phyloP scores from a whole-genome alignment of 35 echinoderm and acorn worm species.

The Apostichopus parvimensis region DNA sequence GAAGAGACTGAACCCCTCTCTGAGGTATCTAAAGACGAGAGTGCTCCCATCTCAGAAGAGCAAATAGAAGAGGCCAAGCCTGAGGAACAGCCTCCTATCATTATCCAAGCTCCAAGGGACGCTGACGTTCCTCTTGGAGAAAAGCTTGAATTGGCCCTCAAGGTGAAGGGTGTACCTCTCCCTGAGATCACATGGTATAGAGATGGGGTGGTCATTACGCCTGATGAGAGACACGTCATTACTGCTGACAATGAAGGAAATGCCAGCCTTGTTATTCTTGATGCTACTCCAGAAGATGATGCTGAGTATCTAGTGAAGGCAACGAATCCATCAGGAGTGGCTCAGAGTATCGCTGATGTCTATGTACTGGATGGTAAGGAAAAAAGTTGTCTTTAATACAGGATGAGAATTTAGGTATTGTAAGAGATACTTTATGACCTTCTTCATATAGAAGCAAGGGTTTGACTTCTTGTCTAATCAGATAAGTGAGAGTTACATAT shows the following conservation, averaged over 20 bases:
- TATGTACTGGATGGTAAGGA: constrained; percentile 65
- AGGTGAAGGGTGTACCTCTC: constrained; percentile 72
- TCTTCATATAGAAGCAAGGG: too few species aligned
- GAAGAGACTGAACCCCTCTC: constrained; percentile 60
- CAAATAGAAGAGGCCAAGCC: constrained; percentile 56
- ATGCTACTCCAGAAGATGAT: constrained; percentile 89
- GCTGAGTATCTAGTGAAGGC: constrained; percentile 97
- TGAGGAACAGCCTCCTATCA: constrained; percentile 64
- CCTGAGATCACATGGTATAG: constrained; percentile 90
- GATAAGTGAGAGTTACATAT: too few species aligned
- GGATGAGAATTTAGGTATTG: too few species aligned
- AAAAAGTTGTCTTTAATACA: too few species aligned
- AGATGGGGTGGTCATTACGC: constrained; percentile 79
- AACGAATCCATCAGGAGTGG: constrained; percentile 79
- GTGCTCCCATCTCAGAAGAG: constrained; percentile 59
- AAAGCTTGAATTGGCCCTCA: constrained; percentile 59
- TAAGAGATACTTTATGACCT: too few species aligned
- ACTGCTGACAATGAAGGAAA: constrained; percentile 81
- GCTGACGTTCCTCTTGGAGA: constrained; percentile 78
- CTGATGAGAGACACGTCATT: constrained; percentile 68
- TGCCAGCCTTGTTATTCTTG: constrained; percentile 74
- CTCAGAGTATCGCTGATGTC: constrained; percentile 86
- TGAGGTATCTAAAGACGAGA: constrained; percentile 60
- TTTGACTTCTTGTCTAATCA: too few species aligned
- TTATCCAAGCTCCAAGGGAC: constrained; percentile 69